These are phyloP conservation scores for Pterophyllum scalare DNA, from an alignment of 2,113 vertebrate genomes.

Conservation along the genomic window DNA sequence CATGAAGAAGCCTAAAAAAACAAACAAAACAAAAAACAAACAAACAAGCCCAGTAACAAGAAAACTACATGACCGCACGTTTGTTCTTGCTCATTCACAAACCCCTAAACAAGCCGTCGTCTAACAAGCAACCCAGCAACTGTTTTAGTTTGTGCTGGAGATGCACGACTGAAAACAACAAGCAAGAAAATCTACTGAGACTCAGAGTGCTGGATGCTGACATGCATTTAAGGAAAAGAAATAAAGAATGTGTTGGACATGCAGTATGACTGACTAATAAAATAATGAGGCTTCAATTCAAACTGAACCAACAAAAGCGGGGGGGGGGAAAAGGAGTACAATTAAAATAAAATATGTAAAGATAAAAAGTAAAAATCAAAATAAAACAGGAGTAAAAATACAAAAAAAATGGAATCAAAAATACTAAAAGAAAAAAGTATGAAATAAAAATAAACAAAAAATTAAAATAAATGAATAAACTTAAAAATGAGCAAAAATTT, in stretches of 20 bases:
- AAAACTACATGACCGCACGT: slow-evolving; percentile 32
- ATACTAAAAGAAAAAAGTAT: neutral
- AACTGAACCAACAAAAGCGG: slow-evolving; percentile 28
- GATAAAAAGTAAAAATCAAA: neutral
- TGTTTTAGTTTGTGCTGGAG: neutral
- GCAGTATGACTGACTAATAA: slow-evolving; percentile 35
- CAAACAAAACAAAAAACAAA: neutral
- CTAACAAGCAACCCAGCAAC: slow-evolving; percentile 37
- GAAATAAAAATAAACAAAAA: neutral
- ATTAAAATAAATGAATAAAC: neutral
- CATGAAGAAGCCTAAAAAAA: slow-evolving; percentile 42
- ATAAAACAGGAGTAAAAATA: neutral
- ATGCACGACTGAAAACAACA: slow-evolving; percentile 38
- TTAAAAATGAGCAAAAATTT: neutral
- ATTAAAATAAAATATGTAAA: neutral
- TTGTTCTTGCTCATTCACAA: slow-evolving; percentile 28
- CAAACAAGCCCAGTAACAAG: slow-evolving; percentile 40
- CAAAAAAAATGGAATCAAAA: neutral
- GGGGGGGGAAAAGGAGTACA: no score
- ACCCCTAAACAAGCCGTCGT: slow-evolving; percentile 16
- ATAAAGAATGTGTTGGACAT: slow-evolving; percentile 44
- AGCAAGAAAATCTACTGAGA: slow-evolving; percentile 22
- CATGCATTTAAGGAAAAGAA: slow-evolving; percentile 22
- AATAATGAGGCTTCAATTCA: slow-evolving; percentile 27
- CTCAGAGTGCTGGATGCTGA: slow-evolving; percentile 25